Base-by-base conservation (phyloP, 1,140 invertebrate genomes). In the Danaus melanippus region DNA sequence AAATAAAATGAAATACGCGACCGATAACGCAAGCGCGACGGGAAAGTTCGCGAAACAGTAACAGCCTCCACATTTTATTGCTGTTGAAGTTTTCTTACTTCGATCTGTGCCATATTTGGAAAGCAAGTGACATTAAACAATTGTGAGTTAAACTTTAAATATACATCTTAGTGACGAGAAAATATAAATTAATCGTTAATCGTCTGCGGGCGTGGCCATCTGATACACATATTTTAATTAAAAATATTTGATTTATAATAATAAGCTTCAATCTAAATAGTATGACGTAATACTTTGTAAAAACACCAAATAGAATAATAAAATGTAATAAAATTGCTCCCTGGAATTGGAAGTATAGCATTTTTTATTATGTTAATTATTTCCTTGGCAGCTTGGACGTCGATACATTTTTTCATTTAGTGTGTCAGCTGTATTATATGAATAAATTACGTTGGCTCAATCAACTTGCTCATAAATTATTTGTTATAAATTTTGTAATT, bases 1-100 rank as follows among this genome's bases (percentile, higher is more conserved):
- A 60, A 54, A 60, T 60, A 60, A 60, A 60, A 60, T 60, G 58
- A 60, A 60, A 60, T 60, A 60, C 58, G 58, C 58, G 58, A 60
- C 58, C 58, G 53, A 60, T 60, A 60, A 53, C 58, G 54, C 52
- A 46, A 21, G 46, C 15, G 47, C 41, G 58, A 60, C 58, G 58
- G 47, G 51, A n/a, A n/a, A n/a, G n/a, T n/a, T n/a, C n/a, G n/a
- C n/a, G n/a, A n/a, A n/a, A n/a, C n/a, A n/a, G n/a, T 60, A 60
- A 60, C 58, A 60, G 58, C 52, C 46, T 53, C 51, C 58, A 50
- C 54, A 60, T 60, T 60, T 60, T 52, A 60, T 49, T 47, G 15
- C 48, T 57, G 50, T 51, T 48, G 55, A 46, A 49, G 51, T 58
- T n/a, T n/a, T n/a, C n/a, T n/a, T n/a, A n/a, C n/a, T n/a, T n/a